A percentile compares a stretch with the other conserved stretches of the same genome.
phyloP scores from a whole-genome alignment of 2,888 invertebrate genomes.

The Panzeria rudis region DNA sequence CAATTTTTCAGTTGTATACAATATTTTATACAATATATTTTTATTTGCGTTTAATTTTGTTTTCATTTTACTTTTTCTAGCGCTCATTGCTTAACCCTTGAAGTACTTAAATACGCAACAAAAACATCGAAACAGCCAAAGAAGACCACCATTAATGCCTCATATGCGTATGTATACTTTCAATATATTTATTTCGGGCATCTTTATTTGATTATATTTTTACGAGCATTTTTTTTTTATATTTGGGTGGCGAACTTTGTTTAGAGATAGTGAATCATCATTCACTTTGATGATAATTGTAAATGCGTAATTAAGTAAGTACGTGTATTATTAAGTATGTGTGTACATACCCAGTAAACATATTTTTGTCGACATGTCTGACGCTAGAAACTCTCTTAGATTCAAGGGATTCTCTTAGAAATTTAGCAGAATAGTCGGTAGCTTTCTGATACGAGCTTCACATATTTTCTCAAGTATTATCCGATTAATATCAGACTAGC shows the following conservation, averaged over 20 bases:
- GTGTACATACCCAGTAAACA: too few species aligned
- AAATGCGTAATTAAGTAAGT: slow-evolving; percentile 49
- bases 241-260: slow-evolving; percentile 31
- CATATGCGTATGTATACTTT: slow-evolving; percentile 30
- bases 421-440: too few species aligned
- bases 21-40: not conserved
- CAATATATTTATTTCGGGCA: slow-evolving; percentile 24
- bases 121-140: not conserved
- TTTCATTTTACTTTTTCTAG: slow-evolving; percentile 30
- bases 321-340: not conserved
- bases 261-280: slow-evolving; percentile 29
- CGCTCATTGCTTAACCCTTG: slow-evolving; percentile 54
- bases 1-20: not conserved
- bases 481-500: too few species aligned
- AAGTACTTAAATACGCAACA: slow-evolving; percentile 42
- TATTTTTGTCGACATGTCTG: not conserved
- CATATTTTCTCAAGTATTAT: too few species aligned
- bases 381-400: too few species aligned
- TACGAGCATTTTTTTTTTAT: not conserved
- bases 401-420: too few species aligned
- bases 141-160: slow-evolving; percentile 43
- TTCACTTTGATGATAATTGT: slow-evolving; percentile 22
- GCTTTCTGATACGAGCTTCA: too few species aligned
- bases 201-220: not conserved
- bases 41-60: slow-evolving; percentile 29